These are phyloP conservation scores for Leucania comma DNA, from an alignment of 2,888 invertebrate genomes.

Conservation along the genomic window DNA sequence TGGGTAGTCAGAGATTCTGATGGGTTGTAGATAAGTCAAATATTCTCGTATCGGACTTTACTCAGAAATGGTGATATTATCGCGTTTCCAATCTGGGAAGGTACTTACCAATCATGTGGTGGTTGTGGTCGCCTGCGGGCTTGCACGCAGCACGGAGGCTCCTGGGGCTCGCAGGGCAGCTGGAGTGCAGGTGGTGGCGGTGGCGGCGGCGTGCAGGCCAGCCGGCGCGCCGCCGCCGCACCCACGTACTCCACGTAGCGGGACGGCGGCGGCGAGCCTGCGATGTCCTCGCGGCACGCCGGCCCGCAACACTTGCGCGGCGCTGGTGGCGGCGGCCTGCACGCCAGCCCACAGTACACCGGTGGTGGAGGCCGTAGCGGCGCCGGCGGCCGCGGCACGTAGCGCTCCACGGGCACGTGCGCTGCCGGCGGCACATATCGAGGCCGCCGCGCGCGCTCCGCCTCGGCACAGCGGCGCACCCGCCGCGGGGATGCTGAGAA, in stretches of 20 bases:
- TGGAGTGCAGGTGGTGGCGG: constrained; percentile 87
- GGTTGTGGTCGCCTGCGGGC: constrained; percentile 90
- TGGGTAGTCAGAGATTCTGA: constrained; percentile 17
- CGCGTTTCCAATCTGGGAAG: constrained; percentile 7
- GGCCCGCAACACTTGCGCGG: constrained; percentile 87
- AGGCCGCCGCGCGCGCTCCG: constrained; percentile 91
- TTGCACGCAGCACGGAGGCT: constrained; percentile 90
- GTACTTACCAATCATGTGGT: constrained; percentile 91
- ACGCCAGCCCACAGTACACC: constrained; percentile 90
- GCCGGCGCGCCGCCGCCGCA: constrained; percentile 91
- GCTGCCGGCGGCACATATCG: constrained; percentile 93
- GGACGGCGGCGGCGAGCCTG: constrained; percentile 85
- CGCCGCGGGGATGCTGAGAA: constrained; percentile 90
- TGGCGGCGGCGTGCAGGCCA: constrained; percentile 89
- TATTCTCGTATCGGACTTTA: constrained; percentile 1
- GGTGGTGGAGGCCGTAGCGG: constrained; percentile 87
- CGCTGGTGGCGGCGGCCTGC: constrained; percentile 83
- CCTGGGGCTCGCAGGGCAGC: constrained; percentile 87
- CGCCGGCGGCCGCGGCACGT: constrained; percentile 92
- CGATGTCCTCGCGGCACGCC: constrained; percentile 86
- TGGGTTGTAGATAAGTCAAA: not conserved
- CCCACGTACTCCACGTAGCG: constrained; percentile 92
- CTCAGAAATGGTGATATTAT: not conserved
- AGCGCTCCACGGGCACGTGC: constrained; percentile 93
- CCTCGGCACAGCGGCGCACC: constrained; percentile 92